Evolutionary conservation across 2,797 vertebrate genomes (phyloP), one percentile per base, ranked within the genome.

Genomic region (Thaleichthys pacificus): DNA sequence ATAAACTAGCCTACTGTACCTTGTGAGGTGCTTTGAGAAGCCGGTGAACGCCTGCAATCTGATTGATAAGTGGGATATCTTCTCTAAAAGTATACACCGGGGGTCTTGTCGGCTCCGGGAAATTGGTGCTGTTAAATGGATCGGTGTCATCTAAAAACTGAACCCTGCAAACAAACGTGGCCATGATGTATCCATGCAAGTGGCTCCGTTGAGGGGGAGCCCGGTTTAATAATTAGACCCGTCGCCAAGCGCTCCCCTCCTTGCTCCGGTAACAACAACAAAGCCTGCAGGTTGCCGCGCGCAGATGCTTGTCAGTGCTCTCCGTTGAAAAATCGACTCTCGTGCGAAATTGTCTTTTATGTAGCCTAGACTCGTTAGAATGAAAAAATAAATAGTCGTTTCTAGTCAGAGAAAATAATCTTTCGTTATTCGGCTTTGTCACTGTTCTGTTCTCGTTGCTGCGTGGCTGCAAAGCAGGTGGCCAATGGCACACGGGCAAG

Each of bases 141-240:
- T 97, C 96, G 77, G 96, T 97, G 87, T 97, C 96, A 80, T 97
- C 96, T 90, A 97, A 88, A 84, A 97, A 96, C 91, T 97, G 96
- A 89, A 97, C 95, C 90, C 96, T 91, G 93, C 94, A 96, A 69
- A 93, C 91, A 84, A 96, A 88, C 82, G 95, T 94, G 87, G 95
- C 92, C 96, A 97, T 97, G 92, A 87, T 86, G 93, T 91, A 85
- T 93, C 94, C 95, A 94, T 95, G 84, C 93, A 92, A 90, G 83
- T 82, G 74, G 70, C 80, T 83, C 80, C 79, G 66, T 54, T 47
- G 80, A 79, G 71, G 54, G 68, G 57, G 61, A 80, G 76, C 75
- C 78, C 72, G 78, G 82, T 74, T 68, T 38, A 47, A 30, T 56
- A 38, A 56, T 78, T 66, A 7, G 51, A 60, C 49, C 60, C 66